A percentile compares a stretch with the other conserved stretches of the same genome.
phyloP scores from a whole-genome alignment of 2,888 invertebrate genomes.

The Gerris lacustris region DNA sequence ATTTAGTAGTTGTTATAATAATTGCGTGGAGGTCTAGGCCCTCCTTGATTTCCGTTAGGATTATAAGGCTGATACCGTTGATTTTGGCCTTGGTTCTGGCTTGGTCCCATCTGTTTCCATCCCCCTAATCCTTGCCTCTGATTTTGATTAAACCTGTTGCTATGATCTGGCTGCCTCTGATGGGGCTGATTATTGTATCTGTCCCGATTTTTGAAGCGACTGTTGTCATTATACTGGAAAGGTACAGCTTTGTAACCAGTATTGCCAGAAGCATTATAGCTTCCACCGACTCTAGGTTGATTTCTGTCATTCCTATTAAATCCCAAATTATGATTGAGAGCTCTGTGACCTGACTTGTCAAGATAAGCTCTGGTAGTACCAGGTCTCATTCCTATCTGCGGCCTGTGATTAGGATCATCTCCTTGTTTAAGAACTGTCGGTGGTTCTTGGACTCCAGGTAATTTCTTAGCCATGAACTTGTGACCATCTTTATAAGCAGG shows the following conservation, averaged over 20 bases:
- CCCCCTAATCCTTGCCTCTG: neutral
- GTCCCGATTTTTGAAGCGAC: neutral
- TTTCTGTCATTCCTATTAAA: neutral
- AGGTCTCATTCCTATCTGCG: conserved; percentile 55
- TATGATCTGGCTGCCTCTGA: neutral
- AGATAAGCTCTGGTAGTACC: conserved; percentile 52
- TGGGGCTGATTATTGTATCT: neutral
- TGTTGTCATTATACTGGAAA: neutral
- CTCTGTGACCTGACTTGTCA: conserved; percentile 56
- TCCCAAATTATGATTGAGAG: neutral
- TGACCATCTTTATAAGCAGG: conserved; percentile 61
- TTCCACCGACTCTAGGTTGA: neutral
- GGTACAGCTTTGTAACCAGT: neutral
- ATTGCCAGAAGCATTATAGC: neutral
- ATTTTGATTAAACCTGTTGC: neutral
- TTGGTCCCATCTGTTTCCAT: neutral
- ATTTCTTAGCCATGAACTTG: conserved; percentile 61
- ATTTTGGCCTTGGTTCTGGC: neutral
- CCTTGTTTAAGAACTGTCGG: conserved; percentile 65
- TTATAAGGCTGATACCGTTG: neutral
- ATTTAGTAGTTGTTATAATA: no score
- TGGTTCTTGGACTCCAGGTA: conserved; percentile 50
- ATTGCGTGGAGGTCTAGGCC: neutral
- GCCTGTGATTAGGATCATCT: conserved; percentile 31
- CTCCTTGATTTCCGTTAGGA: neutral